Base-by-base conservation (phyloP, 2,888 invertebrate species). In the Adela reaumurella region DNA sequence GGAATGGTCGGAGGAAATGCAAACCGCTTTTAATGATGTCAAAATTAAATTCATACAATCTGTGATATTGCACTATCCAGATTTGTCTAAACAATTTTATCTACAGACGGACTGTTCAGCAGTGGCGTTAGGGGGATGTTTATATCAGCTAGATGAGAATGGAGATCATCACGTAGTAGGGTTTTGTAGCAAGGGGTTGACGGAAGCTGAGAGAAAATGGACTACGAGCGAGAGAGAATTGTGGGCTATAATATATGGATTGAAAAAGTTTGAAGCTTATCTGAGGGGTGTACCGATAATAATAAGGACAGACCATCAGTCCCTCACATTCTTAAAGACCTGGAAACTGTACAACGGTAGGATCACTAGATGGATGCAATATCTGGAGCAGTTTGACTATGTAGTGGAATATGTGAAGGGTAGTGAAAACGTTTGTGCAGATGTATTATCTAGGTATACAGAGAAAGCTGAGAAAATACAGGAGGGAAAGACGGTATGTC, bases 221-320 rank as follows among this genome's bases (percentile, higher is more conserved):
- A 56, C 57, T 0, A 55, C 57, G 1, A 55, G 57, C 0, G 58
- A 59, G 46, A 53, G 57, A 17, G 57, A 58, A 43, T 54, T 58
- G 42, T 57, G 43, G n/a, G 49, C 58, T 1, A 47, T 59, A 0
- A 57, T 59, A 3, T 47, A 42, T 46, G 54, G 55, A 17, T 49
- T 59, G 17, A 18, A 50, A 16, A 58, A 57, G 24, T 58, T 58
- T 41, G 58, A 58, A 17, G 57, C 58, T 0, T 59, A 59, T 51
- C 47, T 59, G 5, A 51, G 57, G 11, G 58, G 59, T 0, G 8
- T 51, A 0, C 55, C 54, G 18, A 14, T 58, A 1, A 51, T 55
- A 6, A 57, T 59, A 16, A 42, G 42, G 18, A 55, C 58, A 0
- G 58, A 58, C 47, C 57, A 59, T 19, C 55, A 58, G 19, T 53